These are phyloP conservation scores for Ianthella basta DNA, from an alignment of 37 sponge, comb jelly and placozoan genomes.

Conservation along the genomic window DNA sequence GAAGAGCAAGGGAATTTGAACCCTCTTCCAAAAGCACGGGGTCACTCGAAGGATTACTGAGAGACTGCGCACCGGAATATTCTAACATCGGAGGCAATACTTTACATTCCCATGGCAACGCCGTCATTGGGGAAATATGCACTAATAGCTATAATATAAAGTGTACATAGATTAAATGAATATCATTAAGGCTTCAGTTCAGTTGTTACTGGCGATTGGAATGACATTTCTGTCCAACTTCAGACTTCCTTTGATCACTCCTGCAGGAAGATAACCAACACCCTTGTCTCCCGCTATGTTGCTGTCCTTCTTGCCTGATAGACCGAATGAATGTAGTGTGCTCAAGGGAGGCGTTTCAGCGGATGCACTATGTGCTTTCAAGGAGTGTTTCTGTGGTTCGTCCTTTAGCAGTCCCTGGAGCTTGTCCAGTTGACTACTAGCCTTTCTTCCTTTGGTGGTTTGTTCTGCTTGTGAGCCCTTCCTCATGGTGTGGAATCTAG, in stretches of 20 bases:
- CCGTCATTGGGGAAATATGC: too few relatives aligned
- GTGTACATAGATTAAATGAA: too few relatives aligned
- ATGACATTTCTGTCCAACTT: constrained; percentile 63
- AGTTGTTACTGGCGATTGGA: constrained; percentile 34
- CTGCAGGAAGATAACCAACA: constrained; percentile 59
- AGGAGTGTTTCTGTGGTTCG: constrained; percentile 61
- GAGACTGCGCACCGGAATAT: too few relatives aligned
- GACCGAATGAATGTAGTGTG: constrained; percentile 34
- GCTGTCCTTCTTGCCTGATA: constrained; percentile 16
- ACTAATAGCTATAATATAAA: too few relatives aligned
- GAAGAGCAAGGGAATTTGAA: too few relatives aligned
- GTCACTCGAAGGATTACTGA: too few relatives aligned
- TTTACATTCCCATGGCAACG: too few relatives aligned
- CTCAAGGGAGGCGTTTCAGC: constrained; percentile 34
- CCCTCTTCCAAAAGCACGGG: too few relatives aligned
- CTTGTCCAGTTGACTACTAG: constrained; percentile 59
- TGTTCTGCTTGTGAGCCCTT: neutral
- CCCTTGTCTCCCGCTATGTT: constrained; percentile 1
- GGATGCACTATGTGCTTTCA: constrained; percentile 13
- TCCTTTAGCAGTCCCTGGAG: constrained; percentile 81
- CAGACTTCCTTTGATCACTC: constrained; percentile 41
- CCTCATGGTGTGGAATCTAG: constrained; percentile 4
- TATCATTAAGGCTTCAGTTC: too few relatives aligned
- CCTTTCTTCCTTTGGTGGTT: constrained; percentile 12
- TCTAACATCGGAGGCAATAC: too few relatives aligned